Evolutionary conservation across 2,797 vertebrate species (phyloP).

Genomic region (Trachurus trachurus): DNA sequence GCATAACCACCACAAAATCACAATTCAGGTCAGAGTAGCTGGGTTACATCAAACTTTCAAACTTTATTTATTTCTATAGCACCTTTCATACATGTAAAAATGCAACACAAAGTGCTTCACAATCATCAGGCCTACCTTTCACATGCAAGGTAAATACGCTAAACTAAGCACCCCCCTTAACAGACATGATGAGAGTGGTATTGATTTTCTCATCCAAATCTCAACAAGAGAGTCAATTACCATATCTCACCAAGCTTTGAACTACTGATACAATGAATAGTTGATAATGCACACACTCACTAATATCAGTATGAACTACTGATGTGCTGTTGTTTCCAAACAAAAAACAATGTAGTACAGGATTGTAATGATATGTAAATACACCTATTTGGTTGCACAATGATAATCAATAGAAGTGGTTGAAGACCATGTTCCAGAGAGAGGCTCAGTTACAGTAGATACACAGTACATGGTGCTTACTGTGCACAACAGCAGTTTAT

Average conservation of each 20-base stretch:
- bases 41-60: too few relatives aligned
- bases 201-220: not conserved
- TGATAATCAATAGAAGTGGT: not conserved
- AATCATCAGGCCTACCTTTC: too few relatives aligned
- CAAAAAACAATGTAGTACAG: not conserved
- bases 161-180: not conserved
- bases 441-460: conserved; percentile 9
- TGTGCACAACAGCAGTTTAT: conserved; percentile 35
- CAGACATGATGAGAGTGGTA: not conserved
- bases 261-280: not conserved
- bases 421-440: not conserved
- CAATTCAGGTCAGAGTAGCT: too few relatives aligned
- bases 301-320: too few relatives aligned
- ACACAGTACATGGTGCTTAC: conserved; percentile 19
- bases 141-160: too few relatives aligned
- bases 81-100: too few relatives aligned
- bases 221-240: not conserved
- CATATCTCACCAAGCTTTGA: not conserved
- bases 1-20: not conserved
- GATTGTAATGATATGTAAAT: not conserved
- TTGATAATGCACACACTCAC: too few relatives aligned
- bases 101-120: too few relatives aligned
- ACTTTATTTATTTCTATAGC: too few relatives aligned
- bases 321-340: not conserved
- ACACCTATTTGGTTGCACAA: not conserved